Conservation (phyloP, 2,113 vertebrate genomes). For the Tragelaphus buxtoni region DNA sequence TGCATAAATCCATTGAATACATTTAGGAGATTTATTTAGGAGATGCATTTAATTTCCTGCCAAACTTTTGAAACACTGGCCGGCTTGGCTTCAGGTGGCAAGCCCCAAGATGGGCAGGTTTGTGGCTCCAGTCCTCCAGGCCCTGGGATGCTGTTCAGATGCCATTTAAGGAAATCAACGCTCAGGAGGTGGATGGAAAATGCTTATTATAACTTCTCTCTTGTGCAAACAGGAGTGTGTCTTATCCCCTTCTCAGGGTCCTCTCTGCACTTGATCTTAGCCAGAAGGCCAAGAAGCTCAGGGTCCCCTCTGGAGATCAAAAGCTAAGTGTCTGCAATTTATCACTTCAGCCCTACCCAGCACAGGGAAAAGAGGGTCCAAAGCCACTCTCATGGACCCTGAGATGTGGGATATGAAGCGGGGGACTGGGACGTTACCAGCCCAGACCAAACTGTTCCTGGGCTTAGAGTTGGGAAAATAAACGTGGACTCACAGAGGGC, state of each 20-base stretch:
- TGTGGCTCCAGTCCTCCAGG: neutral
- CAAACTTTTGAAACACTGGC: neutral
- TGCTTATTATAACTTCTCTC: neutral
- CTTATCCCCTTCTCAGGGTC: rapidly evolving
- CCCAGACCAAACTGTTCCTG: no score
- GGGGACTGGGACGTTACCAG: rapidly evolving
- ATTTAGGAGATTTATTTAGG: no score
- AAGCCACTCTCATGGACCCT: rapidly evolving
- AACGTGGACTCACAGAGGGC: rapidly evolving
- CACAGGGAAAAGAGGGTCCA: neutral
- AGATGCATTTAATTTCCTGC: neutral
- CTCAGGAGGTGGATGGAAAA: neutral
- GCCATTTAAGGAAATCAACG: neutral
- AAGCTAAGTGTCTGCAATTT: rapidly evolving
- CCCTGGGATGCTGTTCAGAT: rapidly evolving
- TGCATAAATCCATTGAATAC: neutral
- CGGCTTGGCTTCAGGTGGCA: neutral
- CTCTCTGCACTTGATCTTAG: neutral
- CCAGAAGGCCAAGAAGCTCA: neutral
- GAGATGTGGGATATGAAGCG: rapidly evolving
- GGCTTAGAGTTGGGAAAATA: neutral
- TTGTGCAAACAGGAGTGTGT: neutral
- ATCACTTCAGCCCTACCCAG: neutral
- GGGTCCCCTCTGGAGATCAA: neutral
- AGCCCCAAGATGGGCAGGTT: rapidly evolving